Evolutionary conservation across 2,797 vertebrate species (phyloP), one percentile per base, ranked within the genome.

Genomic region (Enoplosus armatus): DNA sequence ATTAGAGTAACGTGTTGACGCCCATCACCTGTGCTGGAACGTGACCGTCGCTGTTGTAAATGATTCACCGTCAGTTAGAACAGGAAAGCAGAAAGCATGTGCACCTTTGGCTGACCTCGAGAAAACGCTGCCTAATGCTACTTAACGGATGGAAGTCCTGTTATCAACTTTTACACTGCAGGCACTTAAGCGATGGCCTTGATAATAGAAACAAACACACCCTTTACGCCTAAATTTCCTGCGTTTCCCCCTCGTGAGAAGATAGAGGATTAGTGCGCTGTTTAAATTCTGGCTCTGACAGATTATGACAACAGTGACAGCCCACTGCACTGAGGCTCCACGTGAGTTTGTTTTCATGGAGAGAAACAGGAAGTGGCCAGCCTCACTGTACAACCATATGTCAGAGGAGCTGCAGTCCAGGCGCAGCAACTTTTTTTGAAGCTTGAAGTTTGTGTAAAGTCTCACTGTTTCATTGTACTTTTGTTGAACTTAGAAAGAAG

Each of bases 271-370:
- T 39, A 22, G 43, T 2, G 4, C 9, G 60, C 61, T 66, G 50
- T 75, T 79, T 4, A 53, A 41, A 35, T 37, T 18, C 53, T 31
- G 58, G n/a, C 48, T 22, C 43, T 61, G 69, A 61, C 70, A 74
- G 65, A 59, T 60, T 47, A 31, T 59, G 51, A 79, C 79, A 47
- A 60, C 75, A 81, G 39, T 79, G 87, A 77, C 77, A 83, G 65
- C 37, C 37, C 14, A 39, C 86, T 88, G 60, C 56, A 62, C n/a
- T n/a, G n/a, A n/a, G n/a, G 85, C 88, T 89, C 87, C 94, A 95
- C 93, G 93, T 95, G 95, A 95, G 92, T 93, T 94, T 95, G 95
- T 95, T 95, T 95, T 94, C 91, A 90, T 92, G 71, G 50, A 59
- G 69, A 74, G 75, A 79, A 89, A 61, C 93, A 94, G 93, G 93